These are phyloP conservation scores for Eristalis intricaria DNA, from an alignment of 2,888 invertebrate species.

Conservation along the genomic window DNA sequence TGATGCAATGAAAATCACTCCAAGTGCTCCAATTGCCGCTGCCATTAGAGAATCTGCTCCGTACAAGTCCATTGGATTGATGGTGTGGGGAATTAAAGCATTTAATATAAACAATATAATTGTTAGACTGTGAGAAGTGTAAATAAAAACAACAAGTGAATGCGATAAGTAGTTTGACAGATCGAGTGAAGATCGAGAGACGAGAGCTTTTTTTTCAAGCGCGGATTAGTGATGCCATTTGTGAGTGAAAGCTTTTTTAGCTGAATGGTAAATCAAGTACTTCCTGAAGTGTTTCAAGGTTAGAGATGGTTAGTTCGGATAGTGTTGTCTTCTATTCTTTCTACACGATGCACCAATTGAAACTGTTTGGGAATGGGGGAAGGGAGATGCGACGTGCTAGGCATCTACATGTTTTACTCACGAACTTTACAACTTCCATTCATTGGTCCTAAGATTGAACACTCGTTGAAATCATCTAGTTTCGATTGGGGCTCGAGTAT, in stretches of 20 bases:
- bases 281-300: not conserved
- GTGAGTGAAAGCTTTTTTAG: not conserved
- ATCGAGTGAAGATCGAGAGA: not conserved
- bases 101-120: not conserved
- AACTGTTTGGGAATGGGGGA: too few relatives aligned
- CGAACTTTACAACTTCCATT: too few relatives aligned
- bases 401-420: too few relatives aligned
- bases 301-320: too few relatives aligned
- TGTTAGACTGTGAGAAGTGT: slow-evolving; percentile 10
- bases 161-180: slow-evolving; percentile 34
- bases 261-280: not conserved
- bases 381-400: too few relatives aligned
- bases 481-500: too few relatives aligned
- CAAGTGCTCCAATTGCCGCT: slow-evolving; percentile 86
- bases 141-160: slow-evolving; percentile 41
- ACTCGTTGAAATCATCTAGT: too few relatives aligned
- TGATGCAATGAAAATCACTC: slow-evolving; percentile 86
- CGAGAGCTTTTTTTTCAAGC: not conserved
- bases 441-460: too few relatives aligned
- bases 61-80: slow-evolving; percentile 79
- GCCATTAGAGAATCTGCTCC: slow-evolving; percentile 84
- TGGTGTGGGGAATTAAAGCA: not conserved
- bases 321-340: too few relatives aligned
- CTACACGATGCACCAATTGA: too few relatives aligned
- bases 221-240: slow-evolving; percentile 26